These are phyloP conservation scores for Thelaira solivaga DNA, from an alignment of 2,888 invertebrate species.

Conservation along the genomic window DNA sequence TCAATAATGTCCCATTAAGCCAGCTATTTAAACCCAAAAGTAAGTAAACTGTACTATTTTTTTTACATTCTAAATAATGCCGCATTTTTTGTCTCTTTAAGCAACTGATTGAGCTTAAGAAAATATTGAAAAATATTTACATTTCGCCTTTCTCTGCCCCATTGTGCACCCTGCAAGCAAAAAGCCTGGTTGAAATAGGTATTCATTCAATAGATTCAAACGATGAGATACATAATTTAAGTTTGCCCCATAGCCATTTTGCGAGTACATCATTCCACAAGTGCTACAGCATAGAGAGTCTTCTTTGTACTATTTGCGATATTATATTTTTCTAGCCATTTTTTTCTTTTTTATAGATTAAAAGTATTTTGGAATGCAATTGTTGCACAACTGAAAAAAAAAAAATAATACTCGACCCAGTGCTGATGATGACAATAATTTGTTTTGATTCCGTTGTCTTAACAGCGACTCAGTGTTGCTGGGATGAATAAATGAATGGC, in stretches of 20 bases:
- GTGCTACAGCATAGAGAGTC: too few species aligned
- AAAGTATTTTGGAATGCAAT: slow-evolving; percentile 51
- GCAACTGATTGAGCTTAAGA: too few species aligned
- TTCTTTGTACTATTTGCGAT: slow-evolving; percentile 33
- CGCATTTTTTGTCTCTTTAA: too few species aligned
- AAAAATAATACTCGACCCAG: slow-evolving; percentile 12
- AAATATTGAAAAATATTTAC: too few species aligned
- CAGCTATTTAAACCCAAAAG: too few species aligned
- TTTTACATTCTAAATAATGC: too few species aligned
- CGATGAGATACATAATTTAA: slow-evolving; percentile 52
- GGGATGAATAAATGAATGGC: slow-evolving; percentile 8
- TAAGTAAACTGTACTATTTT: too few species aligned
- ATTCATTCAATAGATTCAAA: slow-evolving; percentile 55
- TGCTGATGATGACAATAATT: slow-evolving; percentile 57
- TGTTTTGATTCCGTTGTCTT: slow-evolving; percentile 41
- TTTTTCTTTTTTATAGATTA: slow-evolving; percentile 15
- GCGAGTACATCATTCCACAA: not conserved
- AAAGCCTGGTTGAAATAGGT: not conserved
- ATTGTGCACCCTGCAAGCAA: too few species aligned
- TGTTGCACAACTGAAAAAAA: slow-evolving; percentile 48
- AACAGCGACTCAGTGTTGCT: not conserved
- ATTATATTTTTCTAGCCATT: slow-evolving; percentile 25
- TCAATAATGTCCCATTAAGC: too few species aligned
- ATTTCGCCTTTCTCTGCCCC: too few species aligned
- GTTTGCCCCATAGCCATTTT: slow-evolving; percentile 7